Base-by-base conservation (phyloP, 64 coral and sea anemone genomes). In the Platygyra sinensis region DNA sequence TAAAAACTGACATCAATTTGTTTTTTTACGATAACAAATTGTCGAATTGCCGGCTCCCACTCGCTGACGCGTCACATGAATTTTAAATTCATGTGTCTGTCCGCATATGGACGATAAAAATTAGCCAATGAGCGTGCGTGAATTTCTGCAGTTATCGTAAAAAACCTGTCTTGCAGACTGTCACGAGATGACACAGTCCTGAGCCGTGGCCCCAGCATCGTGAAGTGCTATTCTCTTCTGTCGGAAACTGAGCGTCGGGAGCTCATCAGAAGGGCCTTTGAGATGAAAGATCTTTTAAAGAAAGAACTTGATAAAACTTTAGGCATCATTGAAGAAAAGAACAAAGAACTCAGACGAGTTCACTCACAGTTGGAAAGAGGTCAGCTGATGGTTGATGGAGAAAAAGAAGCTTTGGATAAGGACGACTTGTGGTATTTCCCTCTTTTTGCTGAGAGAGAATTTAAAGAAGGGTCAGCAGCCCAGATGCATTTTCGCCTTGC, bases 401-500 rank as follows among this genome's bases (percentile, higher is more conserved):
- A 96, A 67, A 50, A 14, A 11, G 90, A 96, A 9, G 94, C 94
- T 67, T 54, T 96, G 73, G 90, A 93, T 18, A 93, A 80, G 25
- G 87, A 90, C 50, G 94, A 96, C 8, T 27, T 96, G n/a, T 82
- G 84, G 1, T 93, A 89, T 28, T 96, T 96, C 86, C 87, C 94
- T 1, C 72, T 96, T 57, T 96, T 89, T 90, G 94, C 94, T 10
- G 94, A 96, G 67, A 93, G 94, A 33, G 94, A 96, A 30, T 93
- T 74, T 62, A 96, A 89, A 54, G 87, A 93, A 79, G 80, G 80
- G 3, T 96, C 94, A 30, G 94, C 94, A 0, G 87, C 94, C 39
- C 94, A 96, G 75, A 96, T 96, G 60, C 94, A 96, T 78, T 96
- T 96, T 75, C 87, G 94, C 74, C 90, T 96, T 79, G 90, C 94